Evolutionary conservation across 1,140 invertebrate genomes (phyloP).

Genomic region (Xylocopa sonorina): DNA sequence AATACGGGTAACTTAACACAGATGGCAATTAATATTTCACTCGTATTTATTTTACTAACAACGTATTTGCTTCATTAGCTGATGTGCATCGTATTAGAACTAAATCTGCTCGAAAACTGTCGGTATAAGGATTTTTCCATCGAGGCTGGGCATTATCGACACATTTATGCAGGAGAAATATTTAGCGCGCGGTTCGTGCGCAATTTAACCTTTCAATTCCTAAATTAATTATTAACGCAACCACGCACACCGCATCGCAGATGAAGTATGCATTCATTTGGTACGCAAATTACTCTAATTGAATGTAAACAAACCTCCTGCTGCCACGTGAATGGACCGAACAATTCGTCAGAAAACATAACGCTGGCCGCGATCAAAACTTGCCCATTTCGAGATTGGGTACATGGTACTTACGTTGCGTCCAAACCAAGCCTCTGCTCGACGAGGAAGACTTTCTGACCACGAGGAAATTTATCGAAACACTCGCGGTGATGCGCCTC

Average conservation of each 20-base stretch:
- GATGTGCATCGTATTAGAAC: background rate
- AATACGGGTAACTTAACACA: background rate
- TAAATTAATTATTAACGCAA: background rate
- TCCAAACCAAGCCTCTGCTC: too few relatives aligned
- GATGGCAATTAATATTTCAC: background rate
- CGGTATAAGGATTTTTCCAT: too few relatives aligned
- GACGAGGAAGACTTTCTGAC: too few relatives aligned
- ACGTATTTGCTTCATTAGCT: background rate
- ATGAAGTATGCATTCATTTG: background rate
- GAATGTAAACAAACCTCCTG: slow-evolving; percentile 1
- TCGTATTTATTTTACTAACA: background rate
- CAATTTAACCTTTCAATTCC: background rate
- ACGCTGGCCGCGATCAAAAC: slow-evolving; percentile 4
- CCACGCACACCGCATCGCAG: too few relatives aligned
- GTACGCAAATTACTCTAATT: slow-evolving; percentile 31
- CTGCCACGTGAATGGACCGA: background rate
- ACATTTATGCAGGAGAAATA: background rate
- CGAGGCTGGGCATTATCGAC: too few relatives aligned
- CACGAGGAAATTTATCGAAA: background rate
- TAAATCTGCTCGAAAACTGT: background rate
- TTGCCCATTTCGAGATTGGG: slow-evolving; percentile 31
- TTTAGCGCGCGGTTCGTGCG: too few relatives aligned
- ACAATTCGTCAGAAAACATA: background rate
- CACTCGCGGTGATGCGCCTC: too few relatives aligned
- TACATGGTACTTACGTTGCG: background rate